These are phyloP conservation scores for Melanostigma gelatinosum DNA, from an alignment of 2,113 vertebrate species.

Conservation along the genomic window DNA sequence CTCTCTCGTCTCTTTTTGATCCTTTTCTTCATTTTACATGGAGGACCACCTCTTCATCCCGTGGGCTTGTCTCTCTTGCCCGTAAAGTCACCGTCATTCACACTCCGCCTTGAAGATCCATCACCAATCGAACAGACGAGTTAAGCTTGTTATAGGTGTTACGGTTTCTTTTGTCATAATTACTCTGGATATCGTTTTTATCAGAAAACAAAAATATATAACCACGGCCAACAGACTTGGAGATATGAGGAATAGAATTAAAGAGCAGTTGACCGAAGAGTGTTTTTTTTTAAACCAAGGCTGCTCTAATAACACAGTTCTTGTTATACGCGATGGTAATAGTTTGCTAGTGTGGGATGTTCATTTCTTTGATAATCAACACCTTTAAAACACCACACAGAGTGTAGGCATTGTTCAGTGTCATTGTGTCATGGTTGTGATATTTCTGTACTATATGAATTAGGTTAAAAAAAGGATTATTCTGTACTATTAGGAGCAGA, in stretches of 20 bases:
- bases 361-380: conserved; percentile 1
- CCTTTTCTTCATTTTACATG: conserved; percentile 23
- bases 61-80: conserved; percentile 22
- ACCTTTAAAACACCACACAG: neutral
- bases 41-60: conserved; percentile 37
- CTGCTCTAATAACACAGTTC: neutral
- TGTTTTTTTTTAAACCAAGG: neutral
- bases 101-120: conserved; percentile 4
- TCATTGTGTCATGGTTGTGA: neutral
- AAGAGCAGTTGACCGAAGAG: neutral
- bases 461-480: no score
- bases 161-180: neutral
- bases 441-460: neutral
- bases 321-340: neutral
- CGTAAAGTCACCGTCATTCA: conserved; percentile 6
- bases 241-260: neutral
- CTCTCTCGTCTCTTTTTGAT: conserved; percentile 21
- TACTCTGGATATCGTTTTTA: neutral
- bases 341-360: neutral
- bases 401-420: neutral
- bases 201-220: neutral
- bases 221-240: neutral
- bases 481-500: neutral
- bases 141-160: conserved; percentile 1
- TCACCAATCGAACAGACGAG: neutral